phyloP scores from a whole-genome alignment of 2,113 vertebrate species.

The Acrocephalus arundinaceus region DNA sequence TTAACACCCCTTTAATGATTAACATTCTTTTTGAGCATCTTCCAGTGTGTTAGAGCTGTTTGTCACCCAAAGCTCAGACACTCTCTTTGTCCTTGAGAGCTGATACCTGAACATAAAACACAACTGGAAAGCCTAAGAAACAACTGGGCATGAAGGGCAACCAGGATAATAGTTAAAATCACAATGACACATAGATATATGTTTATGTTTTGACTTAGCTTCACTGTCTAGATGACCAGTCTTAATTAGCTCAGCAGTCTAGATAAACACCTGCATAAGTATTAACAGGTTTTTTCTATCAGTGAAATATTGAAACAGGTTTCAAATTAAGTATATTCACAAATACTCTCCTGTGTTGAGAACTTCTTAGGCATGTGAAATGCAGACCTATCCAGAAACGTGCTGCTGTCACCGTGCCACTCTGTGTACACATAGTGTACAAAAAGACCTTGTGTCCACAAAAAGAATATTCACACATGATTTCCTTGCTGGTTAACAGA shows the following conservation, averaged over 20 bases:
- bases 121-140: background rate
- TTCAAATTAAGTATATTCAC: conserved; percentile 32
- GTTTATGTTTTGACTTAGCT: conserved; percentile 27
- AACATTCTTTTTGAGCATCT: background rate
- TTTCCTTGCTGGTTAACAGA: background rate
- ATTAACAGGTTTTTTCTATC: background rate
- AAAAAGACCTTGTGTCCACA: background rate
- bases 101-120: background rate
- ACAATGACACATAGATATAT: background rate
- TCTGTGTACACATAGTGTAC: background rate
- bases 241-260: background rate
- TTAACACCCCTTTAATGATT: background rate
- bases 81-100: background rate
- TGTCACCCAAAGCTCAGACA: background rate
- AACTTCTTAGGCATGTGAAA: background rate
- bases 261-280: conserved; percentile 6
- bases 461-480: background rate
- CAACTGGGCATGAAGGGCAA: background rate
- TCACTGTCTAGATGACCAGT: background rate
- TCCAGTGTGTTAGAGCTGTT: background rate
- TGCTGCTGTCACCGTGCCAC: background rate
- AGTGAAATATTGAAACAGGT: conserved; percentile 37
- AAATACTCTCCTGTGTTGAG: conserved; percentile 23
- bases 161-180: background rate
- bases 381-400: background rate